A percentile compares a stretch with the other conserved stretches of the same genome.
Conservation (phyloP, 2,888 invertebrate species). For the Drosophila quasianomalipes region DNA sequence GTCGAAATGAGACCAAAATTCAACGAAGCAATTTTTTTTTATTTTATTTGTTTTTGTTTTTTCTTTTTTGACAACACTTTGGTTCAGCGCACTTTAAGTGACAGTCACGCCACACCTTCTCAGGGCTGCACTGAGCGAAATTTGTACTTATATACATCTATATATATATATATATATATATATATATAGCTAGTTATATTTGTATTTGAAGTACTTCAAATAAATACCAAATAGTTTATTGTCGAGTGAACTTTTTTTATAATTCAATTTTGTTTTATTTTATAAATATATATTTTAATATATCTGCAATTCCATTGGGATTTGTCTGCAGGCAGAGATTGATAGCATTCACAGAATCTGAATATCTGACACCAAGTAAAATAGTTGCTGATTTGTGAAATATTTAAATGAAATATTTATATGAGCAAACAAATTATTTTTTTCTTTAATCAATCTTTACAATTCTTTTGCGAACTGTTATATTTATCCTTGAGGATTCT, state of each 20-base stretch:
- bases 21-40: slow-evolving; percentile 43
- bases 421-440: too few relatives aligned
- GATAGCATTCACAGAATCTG: background rate
- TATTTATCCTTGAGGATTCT: too few relatives aligned
- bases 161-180: background rate
- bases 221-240: background rate
- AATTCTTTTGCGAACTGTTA: background rate
- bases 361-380: background rate
- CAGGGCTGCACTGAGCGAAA: background rate
- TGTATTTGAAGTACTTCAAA: background rate
- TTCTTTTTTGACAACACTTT: slow-evolving; percentile 59
- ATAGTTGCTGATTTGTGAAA: background rate
- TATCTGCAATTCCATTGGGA: background rate
- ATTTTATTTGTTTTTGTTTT: background rate
- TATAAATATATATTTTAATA: background rate
- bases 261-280: too few relatives aligned
- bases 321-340: background rate
- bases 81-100: slow-evolving; percentile 71
- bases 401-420: too few relatives aligned
- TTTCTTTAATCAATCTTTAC: background rate
- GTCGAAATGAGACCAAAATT: slow-evolving; percentile 8
- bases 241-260: too few relatives aligned
- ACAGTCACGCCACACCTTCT: slow-evolving; percentile 46
- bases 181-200: background rate
- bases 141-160: background rate